Evolutionary conservation across 2,888 invertebrate species (phyloP).

Genomic region (Rotaria sp.): DNA sequence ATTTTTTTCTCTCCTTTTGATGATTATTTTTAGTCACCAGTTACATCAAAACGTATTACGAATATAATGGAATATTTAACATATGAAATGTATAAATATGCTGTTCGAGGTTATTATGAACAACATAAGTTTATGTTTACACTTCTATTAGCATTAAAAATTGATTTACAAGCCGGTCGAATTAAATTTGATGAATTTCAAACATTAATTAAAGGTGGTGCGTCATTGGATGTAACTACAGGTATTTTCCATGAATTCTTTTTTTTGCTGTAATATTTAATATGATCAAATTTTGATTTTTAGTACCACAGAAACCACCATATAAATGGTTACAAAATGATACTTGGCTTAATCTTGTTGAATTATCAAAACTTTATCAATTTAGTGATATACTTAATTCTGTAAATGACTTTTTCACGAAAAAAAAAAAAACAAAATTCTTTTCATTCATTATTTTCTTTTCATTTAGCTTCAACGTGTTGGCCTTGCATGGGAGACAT

Average conservation of each 20-base stretch:
- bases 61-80: conserved; percentile 57
- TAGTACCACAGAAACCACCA: conserved; percentile 52
- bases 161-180: conserved; percentile 49
- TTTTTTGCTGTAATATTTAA: not conserved
- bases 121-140: conserved; percentile 55
- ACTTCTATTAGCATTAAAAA: conserved; percentile 54
- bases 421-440: not conserved
- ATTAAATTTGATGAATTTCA: conserved; percentile 42
- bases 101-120: conserved; percentile 54
- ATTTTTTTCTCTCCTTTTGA: no score
- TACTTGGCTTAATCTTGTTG: conserved; percentile 56
- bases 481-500: conserved; percentile 55
- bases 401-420: conserved; percentile 43
- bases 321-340: conserved; percentile 54
- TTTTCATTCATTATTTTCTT: not conserved
- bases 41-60: conserved; percentile 50
- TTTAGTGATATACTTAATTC: conserved; percentile 55
- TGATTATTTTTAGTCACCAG: conserved; percentile 31
- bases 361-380: conserved; percentile 54
- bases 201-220: conserved; percentile 48
- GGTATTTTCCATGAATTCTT: not conserved
- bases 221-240: conserved; percentile 54
- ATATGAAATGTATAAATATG: conserved; percentile 54
- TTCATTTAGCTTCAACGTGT: conserved; percentile 44
- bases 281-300: conserved; percentile 28